Base-by-base conservation (phyloP, 2,797 vertebrate species). In the Sebastes hubbsi region DNA sequence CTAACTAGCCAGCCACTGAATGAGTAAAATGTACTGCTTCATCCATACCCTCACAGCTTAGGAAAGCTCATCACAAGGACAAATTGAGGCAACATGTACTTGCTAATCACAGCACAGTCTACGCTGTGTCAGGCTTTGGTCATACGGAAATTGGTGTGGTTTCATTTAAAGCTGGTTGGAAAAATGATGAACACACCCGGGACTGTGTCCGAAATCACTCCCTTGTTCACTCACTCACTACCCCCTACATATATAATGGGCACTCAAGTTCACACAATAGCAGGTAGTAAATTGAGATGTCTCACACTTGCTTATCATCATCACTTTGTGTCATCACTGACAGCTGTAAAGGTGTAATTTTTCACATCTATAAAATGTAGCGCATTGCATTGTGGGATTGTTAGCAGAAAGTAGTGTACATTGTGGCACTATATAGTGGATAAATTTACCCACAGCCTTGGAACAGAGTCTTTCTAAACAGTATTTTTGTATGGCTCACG, bases 71-170 rank as follows among this genome's bases (percentile, higher is more conserved):
- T 52, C 46, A 52, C 18, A 20, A 52, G 0, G 46, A 52, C 8
- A 42, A 18, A 18, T 52, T 18, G 18, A 52, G 46, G 18, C 46
- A 52, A 52, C 46, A 9, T 1, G 46, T 52, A 10, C 46, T n/a
- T 0, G 8, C 0, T 18, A 52, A 18, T 52, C 46, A 52, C 46
- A 52, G 8, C 18, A 52, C 38, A 52, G 18, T 52, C 46, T 52
- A 52, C 18, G 2, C 20, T n/a, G 5, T 52, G 46, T n/a, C 46
- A 52, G 46, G 46, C 46, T 52, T 52, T n/a, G 14, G 42, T 18
- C 46, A 52, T n/a, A 1, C 0, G 18, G 2, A 52, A 52, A 52
- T 0, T 9, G 1, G 18, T n/a, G 20, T 52, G 49, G 18, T 52
- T 52, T n/a, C 49, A 52, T 20, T 9, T 52, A 52, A 18, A 1